Percentiles rank a stretch among this genome's conserved stretches.
Conservation (phyloP, 2,888 invertebrate genomes). For the Busseola fusca region DNA sequence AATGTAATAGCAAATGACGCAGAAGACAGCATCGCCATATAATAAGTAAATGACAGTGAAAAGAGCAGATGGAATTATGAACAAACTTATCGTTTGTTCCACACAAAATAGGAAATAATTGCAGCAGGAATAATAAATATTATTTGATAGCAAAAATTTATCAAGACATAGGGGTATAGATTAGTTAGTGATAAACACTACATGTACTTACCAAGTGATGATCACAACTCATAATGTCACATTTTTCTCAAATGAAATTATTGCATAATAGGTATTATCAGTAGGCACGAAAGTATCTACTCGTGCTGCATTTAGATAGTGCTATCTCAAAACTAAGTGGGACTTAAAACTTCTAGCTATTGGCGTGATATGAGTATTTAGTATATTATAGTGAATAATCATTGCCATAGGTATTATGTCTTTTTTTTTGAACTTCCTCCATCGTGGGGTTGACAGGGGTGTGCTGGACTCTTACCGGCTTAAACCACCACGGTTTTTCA, state of each 20-base stretch:
- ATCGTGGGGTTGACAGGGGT: no score
- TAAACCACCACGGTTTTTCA: no score
- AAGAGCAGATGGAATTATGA: neutral
- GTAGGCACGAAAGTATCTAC: neutral
- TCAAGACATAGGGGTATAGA: neutral
- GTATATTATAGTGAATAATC: neutral
- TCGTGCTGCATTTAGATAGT: neutral
- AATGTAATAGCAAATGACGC: no score
- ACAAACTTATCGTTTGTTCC: neutral
- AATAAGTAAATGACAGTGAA: neutral
- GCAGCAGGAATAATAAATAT: neutral
- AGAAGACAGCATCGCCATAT: no score
- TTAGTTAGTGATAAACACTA: neutral
- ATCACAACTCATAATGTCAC: neutral
- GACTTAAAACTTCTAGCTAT: slow-evolving; percentile 1
- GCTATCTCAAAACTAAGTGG: neutral
- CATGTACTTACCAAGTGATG: no score
- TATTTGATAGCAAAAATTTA: slow-evolving; percentile 3
- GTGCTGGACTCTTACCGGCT: no score
- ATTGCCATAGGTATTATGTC: neutral
- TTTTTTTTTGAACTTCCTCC: no score
- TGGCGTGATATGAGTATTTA: neutral
- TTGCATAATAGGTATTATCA: neutral
- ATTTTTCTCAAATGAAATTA: neutral
- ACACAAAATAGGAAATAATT: neutral